Evolutionary conservation across 2,113 vertebrate genomes (phyloP).

Genomic region (Pagrus major): DNA sequence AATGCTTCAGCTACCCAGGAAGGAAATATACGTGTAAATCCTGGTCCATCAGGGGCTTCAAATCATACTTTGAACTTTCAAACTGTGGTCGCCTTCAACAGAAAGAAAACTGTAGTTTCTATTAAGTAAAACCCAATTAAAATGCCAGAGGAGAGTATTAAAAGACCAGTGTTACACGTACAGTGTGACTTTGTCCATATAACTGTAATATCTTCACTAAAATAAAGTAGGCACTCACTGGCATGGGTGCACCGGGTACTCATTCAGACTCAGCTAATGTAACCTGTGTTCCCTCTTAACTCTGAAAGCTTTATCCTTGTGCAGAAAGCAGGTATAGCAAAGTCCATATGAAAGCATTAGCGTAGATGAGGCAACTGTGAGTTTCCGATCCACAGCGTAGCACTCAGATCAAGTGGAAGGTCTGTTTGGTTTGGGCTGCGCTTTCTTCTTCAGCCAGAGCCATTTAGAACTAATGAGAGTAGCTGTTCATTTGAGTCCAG

Average conservation of each 20-base stretch:
- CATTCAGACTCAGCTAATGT: slow-evolving; percentile 43
- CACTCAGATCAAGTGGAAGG: slow-evolving; percentile 71
- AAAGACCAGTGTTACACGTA: slow-evolving; percentile 23
- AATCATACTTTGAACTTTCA: not conserved
- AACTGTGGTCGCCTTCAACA: not conserved
- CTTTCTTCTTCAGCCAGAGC: slow-evolving; percentile 57
- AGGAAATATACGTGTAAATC: not conserved
- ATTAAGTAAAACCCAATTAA: slow-evolving; percentile 12
- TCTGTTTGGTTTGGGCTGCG: slow-evolving; percentile 55
- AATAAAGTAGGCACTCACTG: slow-evolving; percentile 56
- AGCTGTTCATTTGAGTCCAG: slow-evolving; percentile 47
- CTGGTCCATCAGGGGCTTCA: slow-evolving; percentile 26
- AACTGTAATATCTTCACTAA: slow-evolving; percentile 40
- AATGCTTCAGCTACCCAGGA: not conserved
- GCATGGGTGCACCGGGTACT: slow-evolving; percentile 12
- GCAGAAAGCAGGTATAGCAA: slow-evolving; percentile 34
- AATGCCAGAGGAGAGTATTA: not conserved
- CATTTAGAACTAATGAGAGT: slow-evolving; percentile 66
- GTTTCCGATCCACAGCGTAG: slow-evolving; percentile 42
- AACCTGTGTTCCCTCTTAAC: slow-evolving; percentile 62
- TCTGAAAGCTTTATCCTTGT: slow-evolving; percentile 74
- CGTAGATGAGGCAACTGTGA: slow-evolving; percentile 54
- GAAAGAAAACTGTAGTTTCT: not conserved
- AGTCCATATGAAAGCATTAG: slow-evolving; percentile 66
- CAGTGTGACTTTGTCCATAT: slow-evolving; percentile 35